Conservation (phyloP, 2,113 vertebrate genomes). For the Tachysurus fulvidraco region DNA sequence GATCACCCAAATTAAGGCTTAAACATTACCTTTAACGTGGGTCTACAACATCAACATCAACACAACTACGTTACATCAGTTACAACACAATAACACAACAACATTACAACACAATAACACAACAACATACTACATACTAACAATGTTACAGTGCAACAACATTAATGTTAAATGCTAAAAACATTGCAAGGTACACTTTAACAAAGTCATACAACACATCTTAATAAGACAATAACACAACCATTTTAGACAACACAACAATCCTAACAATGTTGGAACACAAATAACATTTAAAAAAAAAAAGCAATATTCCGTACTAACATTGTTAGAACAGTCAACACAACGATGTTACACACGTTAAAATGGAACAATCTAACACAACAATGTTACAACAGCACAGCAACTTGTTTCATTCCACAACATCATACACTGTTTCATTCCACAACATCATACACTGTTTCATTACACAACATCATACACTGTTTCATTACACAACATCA, state of each 20-base stretch:
- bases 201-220: background rate
- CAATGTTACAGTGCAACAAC: background rate
- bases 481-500: too few species aligned
- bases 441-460: background rate
- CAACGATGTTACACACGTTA: background rate
- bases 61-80: background rate
- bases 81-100: background rate
- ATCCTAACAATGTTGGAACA: too few species aligned
- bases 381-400: background rate
- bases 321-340: too few species aligned
- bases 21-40: background rate
- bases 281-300: too few species aligned
- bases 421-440: too few species aligned
- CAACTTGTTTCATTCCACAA: too few species aligned
- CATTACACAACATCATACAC: too few species aligned
- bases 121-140: background rate
- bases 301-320: too few species aligned
- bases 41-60: background rate
- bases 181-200: background rate
- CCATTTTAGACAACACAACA: too few species aligned
- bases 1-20: background rate
- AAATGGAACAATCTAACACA: background rate
- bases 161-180: background rate
- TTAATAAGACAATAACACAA: too few species aligned
- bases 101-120: background rate